Evolutionary conservation across 2,888 invertebrate genomes (phyloP).

Genomic region (Daptonema setosum): DNA sequence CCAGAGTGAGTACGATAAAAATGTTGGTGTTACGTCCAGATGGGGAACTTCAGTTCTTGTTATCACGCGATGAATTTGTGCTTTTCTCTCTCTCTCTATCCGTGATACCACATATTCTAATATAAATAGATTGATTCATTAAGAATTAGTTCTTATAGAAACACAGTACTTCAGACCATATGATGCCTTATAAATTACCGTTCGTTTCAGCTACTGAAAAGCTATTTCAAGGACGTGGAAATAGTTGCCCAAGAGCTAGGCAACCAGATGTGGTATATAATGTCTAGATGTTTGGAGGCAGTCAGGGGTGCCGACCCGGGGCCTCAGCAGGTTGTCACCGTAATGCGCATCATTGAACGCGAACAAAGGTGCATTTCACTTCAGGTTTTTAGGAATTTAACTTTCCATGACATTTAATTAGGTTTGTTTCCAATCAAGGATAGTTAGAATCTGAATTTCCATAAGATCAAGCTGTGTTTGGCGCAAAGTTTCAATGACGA

Average conservation of each 20-base stretch:
- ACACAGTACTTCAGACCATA: too few species aligned
- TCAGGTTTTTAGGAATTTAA: slow-evolving; percentile 11
- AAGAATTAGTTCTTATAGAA: too few species aligned
- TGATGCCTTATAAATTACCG: too few species aligned
- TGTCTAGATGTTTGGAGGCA: slow-evolving; percentile 71
- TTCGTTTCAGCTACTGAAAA: slow-evolving; percentile 49
- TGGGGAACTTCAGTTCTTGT: not conserved
- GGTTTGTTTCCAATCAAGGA: too few species aligned
- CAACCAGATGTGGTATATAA: slow-evolving; percentile 48
- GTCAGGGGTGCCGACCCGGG: slow-evolving; percentile 61
- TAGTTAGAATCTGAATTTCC: too few species aligned
- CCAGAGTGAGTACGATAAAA: slow-evolving; percentile 35
- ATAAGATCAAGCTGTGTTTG: too few species aligned
- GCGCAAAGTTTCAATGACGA: too few species aligned
- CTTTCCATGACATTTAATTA: too few species aligned
- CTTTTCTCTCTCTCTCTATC: too few species aligned
- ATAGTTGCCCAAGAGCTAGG: slow-evolving; percentile 51
- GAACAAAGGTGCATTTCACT: slow-evolving; percentile 71
- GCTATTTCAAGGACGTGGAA: slow-evolving; percentile 86
- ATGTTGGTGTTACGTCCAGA: not conserved
- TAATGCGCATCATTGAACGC: slow-evolving; percentile 76
- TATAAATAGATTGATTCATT: too few species aligned
- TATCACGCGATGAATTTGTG: too few species aligned
- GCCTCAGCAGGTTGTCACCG: slow-evolving; percentile 54
- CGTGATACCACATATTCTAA: too few species aligned